Evolutionary conservation across 2,797 vertebrate genomes (phyloP).

Genomic region (Coluber constrictor): DNA sequence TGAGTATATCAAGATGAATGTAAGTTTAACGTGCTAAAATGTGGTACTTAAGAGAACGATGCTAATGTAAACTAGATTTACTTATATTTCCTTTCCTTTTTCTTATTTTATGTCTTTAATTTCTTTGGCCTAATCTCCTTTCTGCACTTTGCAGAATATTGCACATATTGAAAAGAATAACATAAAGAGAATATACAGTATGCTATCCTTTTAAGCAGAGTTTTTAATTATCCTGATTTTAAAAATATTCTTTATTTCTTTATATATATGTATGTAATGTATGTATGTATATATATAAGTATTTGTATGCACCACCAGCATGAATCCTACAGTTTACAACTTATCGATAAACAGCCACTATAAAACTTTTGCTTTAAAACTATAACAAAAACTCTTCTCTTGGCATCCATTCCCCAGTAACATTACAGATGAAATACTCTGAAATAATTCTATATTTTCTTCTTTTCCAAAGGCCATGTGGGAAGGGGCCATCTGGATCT

Average conservation of each 20-base stretch:
- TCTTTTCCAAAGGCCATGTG: background rate
- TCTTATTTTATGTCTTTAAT: background rate
- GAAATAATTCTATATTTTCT: background rate
- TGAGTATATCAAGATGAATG: background rate
- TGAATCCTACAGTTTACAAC: background rate
- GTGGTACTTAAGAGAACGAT: background rate
- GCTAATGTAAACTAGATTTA: background rate
- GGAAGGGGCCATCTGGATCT: background rate
- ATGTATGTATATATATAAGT: no score
- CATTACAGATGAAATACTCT: background rate
- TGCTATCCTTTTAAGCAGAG: background rate
- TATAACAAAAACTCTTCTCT: background rate
- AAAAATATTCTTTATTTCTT: no score
- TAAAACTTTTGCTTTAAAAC: background rate
- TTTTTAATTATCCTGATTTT: background rate
- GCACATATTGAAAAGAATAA: background rate
- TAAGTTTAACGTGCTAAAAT: background rate
- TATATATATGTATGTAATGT: no score
- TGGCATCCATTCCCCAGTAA: background rate
- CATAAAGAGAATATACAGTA: background rate
- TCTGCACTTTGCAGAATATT: background rate
- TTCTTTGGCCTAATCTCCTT: background rate
- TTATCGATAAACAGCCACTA: background rate
- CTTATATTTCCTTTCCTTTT: background rate
- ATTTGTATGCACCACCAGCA: background rate